Evolutionary conservation across 2,113 vertebrate species (phyloP).

Genomic region (Hoplias malabaricus): DNA sequence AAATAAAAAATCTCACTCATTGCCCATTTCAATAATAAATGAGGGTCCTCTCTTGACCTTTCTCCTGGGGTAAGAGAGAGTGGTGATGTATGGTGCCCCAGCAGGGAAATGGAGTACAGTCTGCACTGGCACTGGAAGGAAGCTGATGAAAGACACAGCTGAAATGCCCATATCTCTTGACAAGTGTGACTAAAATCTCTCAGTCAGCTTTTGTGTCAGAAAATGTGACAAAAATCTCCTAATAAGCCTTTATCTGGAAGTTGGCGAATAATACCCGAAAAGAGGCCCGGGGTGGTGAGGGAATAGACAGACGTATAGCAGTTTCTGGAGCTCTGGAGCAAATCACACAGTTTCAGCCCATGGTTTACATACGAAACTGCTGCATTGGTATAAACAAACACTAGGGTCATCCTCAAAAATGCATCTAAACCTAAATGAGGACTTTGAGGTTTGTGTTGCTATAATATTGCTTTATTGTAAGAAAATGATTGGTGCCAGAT

Average conservation of each 20-base stretch:
- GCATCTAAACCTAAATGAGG: no score
- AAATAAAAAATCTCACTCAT: constrained; percentile 55
- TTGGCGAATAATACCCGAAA: neutral
- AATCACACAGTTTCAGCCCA: no score
- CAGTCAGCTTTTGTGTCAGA: constrained; percentile 11
- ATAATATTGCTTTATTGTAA: no score
- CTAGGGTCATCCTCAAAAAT: no score
- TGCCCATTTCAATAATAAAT: constrained; percentile 72
- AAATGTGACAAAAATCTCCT: constrained; percentile 51
- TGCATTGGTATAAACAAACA: no score
- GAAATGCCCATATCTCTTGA: constrained; percentile 58
- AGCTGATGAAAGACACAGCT: constrained; percentile 56
- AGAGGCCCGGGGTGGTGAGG: neutral
- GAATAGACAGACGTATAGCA: neutral
- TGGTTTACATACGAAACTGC: no score
- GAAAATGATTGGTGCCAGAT: no score
- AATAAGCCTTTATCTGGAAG: constrained; percentile 11
- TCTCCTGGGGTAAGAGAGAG: constrained; percentile 47
- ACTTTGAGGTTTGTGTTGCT: no score
- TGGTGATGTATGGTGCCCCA: constrained; percentile 69
- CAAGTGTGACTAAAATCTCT: constrained; percentile 53
- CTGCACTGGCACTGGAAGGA: constrained; percentile 54
- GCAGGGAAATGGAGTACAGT: constrained; percentile 60
- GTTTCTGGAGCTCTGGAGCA: no score
- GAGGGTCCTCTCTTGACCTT: constrained; percentile 57